Conservation (phyloP, 23 tunicate species). For the Diplosoma virens region DNA sequence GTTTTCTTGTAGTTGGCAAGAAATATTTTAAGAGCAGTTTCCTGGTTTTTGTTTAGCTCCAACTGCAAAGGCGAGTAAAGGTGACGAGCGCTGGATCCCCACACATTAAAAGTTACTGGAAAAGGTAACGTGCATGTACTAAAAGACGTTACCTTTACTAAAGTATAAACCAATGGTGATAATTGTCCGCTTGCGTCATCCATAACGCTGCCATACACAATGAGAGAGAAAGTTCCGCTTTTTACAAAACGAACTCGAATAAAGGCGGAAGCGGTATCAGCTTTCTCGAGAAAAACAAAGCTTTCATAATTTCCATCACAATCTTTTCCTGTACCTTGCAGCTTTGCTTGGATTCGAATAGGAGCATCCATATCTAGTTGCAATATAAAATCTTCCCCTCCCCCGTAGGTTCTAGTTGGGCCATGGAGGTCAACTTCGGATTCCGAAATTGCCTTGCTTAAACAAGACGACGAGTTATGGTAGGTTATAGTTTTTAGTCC, state of each 20-base stretch:
- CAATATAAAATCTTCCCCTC: conserved; percentile 47
- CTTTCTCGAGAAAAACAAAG: conserved; percentile 24
- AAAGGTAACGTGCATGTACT: conserved; percentile 17
- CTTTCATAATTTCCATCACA: background rate
- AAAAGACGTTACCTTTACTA: conserved; percentile 15
- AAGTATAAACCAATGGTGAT: conserved; percentile 23
- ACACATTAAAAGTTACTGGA: conserved; percentile 14
- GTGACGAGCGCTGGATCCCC: conserved; percentile 43
- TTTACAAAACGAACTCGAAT: conserved; percentile 23
- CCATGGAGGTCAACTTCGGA: background rate
- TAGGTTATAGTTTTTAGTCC: conserved; percentile 11
- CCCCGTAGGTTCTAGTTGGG: conserved; percentile 39
- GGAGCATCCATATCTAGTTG: background rate
- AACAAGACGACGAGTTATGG: background rate
- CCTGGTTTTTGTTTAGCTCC: conserved; percentile 24
- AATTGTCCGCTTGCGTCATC: conserved; percentile 27
- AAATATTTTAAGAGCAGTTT: conserved; percentile 4
- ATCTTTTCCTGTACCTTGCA: conserved; percentile 5
- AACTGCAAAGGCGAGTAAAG: conserved; percentile 15
- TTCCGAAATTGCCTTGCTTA: background rate
- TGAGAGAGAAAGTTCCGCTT: conserved; percentile 30
- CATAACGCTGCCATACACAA: conserved; percentile 19
- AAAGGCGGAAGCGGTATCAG: background rate
- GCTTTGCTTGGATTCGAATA: conserved; percentile 26
- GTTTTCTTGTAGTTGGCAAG: conserved; percentile 6